Conservation (phyloP, 2,888 invertebrate species). For the Priapulus caudatus region DNA sequence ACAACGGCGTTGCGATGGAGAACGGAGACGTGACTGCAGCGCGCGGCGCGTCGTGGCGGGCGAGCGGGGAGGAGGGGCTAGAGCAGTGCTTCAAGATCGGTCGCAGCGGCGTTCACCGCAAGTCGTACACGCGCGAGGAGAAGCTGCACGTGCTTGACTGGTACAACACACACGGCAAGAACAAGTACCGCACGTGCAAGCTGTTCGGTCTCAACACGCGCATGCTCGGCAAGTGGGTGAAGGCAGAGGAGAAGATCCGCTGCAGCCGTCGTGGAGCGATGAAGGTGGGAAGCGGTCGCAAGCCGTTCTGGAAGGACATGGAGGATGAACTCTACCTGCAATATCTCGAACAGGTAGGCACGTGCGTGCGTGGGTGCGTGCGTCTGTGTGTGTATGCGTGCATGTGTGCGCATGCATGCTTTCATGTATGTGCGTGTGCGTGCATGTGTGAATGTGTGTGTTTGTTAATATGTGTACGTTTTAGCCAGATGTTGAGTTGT, state of each 20-base stretch:
- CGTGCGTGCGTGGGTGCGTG: no score
- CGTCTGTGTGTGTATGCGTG: no score
- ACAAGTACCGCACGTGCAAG: background rate
- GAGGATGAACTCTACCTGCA: background rate
- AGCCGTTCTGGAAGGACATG: background rate
- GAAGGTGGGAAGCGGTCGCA: background rate
- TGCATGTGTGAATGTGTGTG: no score
- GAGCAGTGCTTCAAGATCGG: background rate
- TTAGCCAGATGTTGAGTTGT: no score
- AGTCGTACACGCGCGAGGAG: constrained; percentile 1
- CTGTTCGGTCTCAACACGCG: background rate
- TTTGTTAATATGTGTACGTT: no score
- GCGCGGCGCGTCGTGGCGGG: no score
- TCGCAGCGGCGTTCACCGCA: background rate
- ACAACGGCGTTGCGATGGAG: no score
- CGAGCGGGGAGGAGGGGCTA: no score
- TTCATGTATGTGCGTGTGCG: no score
- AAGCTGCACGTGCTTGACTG: background rate
- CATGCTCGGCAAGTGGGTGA: background rate
- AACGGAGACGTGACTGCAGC: no score
- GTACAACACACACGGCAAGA: background rate
- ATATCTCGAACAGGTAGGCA: background rate
- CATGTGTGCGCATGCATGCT: no score
- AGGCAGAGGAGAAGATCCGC: background rate
- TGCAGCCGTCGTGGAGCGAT: background rate